Evolutionary conservation across 2,797 vertebrate genomes (phyloP).

Genomic region (Megaceryle alcyon): DNA sequence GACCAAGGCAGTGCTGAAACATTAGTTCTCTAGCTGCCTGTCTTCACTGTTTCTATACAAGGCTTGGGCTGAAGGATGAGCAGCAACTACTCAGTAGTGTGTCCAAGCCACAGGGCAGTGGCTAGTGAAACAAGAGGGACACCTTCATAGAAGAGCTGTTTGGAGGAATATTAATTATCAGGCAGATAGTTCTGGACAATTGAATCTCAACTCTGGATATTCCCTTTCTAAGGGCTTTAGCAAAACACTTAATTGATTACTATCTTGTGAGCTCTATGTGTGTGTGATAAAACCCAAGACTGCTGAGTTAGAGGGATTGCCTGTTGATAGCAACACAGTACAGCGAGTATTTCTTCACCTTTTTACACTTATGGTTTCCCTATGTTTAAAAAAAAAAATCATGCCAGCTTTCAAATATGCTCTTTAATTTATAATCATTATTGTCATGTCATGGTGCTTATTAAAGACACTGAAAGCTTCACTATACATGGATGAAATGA

Average conservation of each 20-base stretch:
- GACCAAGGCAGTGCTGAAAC: neutral
- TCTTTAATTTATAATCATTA: slow-evolving; percentile 31
- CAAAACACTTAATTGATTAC: slow-evolving; percentile 59
- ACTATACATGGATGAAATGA: neutral
- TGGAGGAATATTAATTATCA: slow-evolving; percentile 76
- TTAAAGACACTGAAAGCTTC: slow-evolving; percentile 13
- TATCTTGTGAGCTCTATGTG: slow-evolving; percentile 49
- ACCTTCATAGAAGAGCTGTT: slow-evolving; percentile 52
- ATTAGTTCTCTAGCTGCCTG: neutral
- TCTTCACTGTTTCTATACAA: neutral
- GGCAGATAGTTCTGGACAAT: slow-evolving; percentile 76
- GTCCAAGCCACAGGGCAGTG: neutral
- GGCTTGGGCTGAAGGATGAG: neutral
- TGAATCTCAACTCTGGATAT: slow-evolving; percentile 77
- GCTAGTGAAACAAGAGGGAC: slow-evolving; percentile 40
- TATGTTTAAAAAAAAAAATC: too few relatives aligned
- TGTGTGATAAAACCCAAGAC: slow-evolving; percentile 53
- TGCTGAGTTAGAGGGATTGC: slow-evolving; percentile 55
- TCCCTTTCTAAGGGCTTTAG: slow-evolving; percentile 64
- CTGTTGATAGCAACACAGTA: slow-evolving; percentile 22
- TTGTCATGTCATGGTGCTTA: neutral
- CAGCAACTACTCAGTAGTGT: neutral
- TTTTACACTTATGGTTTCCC: neutral
- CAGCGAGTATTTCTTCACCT: slow-evolving; percentile 17
- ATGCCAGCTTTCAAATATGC: neutral